phyloP scores from a whole-genome alignment of 1,140 invertebrate species.

The Leucophenga varia region DNA sequence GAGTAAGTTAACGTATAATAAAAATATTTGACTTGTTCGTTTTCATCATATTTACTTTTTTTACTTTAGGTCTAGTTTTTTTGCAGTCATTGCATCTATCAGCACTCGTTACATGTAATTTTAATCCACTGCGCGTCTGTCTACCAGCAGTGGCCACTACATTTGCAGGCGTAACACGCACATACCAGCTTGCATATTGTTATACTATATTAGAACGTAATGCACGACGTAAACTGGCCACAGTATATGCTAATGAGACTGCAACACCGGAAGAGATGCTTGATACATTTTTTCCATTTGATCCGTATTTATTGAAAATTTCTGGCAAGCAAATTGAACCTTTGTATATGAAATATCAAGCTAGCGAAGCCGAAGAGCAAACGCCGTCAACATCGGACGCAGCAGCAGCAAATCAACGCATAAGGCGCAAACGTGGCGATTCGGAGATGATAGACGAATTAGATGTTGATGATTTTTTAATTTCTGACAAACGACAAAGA shows the following conservation, averaged over 20 bases:
- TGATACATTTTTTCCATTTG: conserved; percentile 79
- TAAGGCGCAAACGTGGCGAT: conserved; percentile 49
- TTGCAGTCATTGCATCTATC: conserved; percentile 79
- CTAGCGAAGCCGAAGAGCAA: conserved; percentile 33
- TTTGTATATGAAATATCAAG: conserved; percentile 57
- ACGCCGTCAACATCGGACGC: conserved; percentile 7
- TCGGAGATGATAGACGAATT: conserved; percentile 45
- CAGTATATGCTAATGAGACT: conserved; percentile 58
- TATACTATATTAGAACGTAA: conserved; percentile 88
- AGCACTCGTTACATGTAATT: conserved; percentile 75
- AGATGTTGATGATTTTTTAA: conserved; percentile 44
- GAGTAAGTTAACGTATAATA: conserved; percentile 61
- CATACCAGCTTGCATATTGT: conserved; percentile 91
- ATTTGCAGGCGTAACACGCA: conserved; percentile 81
- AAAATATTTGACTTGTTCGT: not conserved
- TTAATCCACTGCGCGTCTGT: conserved; percentile 85
- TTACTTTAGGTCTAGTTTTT: conserved; percentile 74
- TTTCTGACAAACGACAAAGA: conserved; percentile 46
- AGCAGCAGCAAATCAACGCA: not conserved
- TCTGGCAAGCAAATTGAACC: conserved; percentile 56
- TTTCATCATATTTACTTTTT: conserved; percentile 22
- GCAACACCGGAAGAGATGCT: conserved; percentile 58
- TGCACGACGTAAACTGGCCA: conserved; percentile 66
- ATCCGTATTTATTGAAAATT: conserved; percentile 70
- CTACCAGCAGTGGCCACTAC: conserved; percentile 73